Evolutionary conservation across 2,888 invertebrate species (phyloP).

Genomic region (Halocaridina rubra): DNA sequence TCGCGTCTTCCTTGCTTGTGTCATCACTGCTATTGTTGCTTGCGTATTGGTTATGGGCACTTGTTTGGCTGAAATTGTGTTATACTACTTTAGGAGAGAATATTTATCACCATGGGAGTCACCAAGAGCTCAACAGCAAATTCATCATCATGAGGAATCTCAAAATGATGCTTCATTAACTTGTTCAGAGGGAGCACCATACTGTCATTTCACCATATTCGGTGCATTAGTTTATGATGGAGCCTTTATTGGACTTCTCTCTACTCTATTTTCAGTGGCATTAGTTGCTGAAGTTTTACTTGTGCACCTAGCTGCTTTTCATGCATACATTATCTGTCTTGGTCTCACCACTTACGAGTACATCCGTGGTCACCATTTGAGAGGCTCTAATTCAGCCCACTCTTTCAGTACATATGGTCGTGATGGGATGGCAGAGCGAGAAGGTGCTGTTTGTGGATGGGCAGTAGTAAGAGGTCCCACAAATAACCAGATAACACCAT

Average conservation of each 20-base stretch:
- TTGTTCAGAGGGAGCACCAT: constrained; percentile 46
- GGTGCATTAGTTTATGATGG: constrained; percentile 71
- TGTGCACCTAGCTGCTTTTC: constrained; percentile 87
- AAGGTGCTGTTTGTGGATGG: constrained; percentile 58
- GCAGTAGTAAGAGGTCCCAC: constrained; percentile 30
- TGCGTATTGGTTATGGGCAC: constrained; percentile 78
- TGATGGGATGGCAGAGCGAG: constrained; percentile 34
- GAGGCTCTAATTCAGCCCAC: constrained; percentile 48
- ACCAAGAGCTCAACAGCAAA: constrained; percentile 14
- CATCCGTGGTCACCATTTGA: constrained; percentile 71
- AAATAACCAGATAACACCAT: constrained; percentile 56
- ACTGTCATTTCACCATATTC: constrained; percentile 62
- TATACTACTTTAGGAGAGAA: constrained; percentile 75
- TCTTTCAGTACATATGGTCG: constrained; percentile 53
- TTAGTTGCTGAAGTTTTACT: constrained; percentile 81
- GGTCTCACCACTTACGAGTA: constrained; percentile 93
- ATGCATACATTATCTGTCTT: constrained; percentile 85
- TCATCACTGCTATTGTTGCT: constrained; percentile 81
- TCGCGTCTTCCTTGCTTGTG: constrained; percentile 82
- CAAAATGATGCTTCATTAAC: constrained; percentile 31
- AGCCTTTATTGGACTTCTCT: constrained; percentile 67
- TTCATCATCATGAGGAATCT: neutral
- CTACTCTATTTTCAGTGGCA: constrained; percentile 72
- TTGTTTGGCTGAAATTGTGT: constrained; percentile 77
- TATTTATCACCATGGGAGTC: constrained; percentile 72